Evolutionary conservation across 2,113 vertebrate genomes (phyloP).

Genomic region (Tragelaphus imberbis): DNA sequence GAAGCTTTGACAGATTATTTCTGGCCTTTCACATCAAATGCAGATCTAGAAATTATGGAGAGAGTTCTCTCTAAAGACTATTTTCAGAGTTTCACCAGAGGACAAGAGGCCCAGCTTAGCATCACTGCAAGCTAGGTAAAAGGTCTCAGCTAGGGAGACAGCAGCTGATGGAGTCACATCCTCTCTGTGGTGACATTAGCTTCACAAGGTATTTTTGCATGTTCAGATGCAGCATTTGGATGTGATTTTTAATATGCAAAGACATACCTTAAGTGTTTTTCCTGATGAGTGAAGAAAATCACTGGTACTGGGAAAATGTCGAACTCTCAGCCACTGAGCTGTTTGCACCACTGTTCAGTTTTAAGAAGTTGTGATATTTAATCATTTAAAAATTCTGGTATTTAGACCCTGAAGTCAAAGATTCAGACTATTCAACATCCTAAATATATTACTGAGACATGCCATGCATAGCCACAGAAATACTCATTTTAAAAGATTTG

Average conservation of each 20-base stretch:
- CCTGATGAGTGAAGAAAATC: background rate
- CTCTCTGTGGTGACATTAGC: background rate
- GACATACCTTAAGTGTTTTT: background rate
- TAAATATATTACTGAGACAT: background rate
- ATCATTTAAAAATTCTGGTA: background rate
- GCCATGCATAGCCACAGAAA: background rate
- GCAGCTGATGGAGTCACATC: background rate
- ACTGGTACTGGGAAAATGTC: background rate
- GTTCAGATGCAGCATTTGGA: background rate
- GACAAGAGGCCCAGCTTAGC: background rate
- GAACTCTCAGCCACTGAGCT: background rate
- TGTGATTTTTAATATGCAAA: background rate
- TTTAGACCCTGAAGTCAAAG: background rate
- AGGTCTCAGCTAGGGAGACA: background rate
- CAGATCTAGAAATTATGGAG: slow-evolving; percentile 35
- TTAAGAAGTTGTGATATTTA: background rate
- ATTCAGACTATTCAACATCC: background rate
- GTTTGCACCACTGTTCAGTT: background rate
- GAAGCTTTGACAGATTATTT: slow-evolving; percentile 18
- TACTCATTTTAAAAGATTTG: background rate
- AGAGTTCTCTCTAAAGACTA: background rate
- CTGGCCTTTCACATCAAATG: slow-evolving; percentile 22
- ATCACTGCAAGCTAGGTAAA: background rate
- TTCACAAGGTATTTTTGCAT: background rate
- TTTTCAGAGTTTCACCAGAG: background rate